These are phyloP conservation scores for Cerceris rybyensis DNA, from an alignment of 2,888 invertebrate genomes.

Conservation along the genomic window DNA sequence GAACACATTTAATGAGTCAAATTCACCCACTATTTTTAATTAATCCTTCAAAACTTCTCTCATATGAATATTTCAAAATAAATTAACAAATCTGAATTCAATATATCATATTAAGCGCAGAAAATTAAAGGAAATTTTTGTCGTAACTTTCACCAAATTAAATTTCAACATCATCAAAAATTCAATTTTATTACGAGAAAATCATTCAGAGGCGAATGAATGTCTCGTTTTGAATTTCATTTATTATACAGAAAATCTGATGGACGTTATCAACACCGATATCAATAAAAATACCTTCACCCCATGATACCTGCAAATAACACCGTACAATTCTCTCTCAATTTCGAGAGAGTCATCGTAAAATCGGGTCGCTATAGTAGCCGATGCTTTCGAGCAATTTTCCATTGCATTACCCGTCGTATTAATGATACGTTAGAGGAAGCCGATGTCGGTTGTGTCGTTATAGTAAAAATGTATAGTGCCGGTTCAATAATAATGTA, in stretches of 20 bases:
- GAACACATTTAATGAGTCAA: too few relatives aligned
- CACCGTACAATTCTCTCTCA: not conserved
- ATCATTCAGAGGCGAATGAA: not conserved
- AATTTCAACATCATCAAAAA: too few relatives aligned
- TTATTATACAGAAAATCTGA: not conserved
- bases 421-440: conserved; percentile 13
- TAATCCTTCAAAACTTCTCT: too few relatives aligned
- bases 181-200: too few relatives aligned
- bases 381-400: conserved; percentile 20
- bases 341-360: not conserved
- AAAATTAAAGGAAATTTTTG: too few relatives aligned
- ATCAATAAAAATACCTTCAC: not conserved
- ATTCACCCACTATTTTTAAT: too few relatives aligned
- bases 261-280: not conserved
- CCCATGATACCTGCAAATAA: not conserved
- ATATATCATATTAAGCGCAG: too few relatives aligned
- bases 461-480: conserved; percentile 43
- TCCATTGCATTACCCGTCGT: conserved; percentile 9
- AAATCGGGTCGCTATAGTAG: not conserved
- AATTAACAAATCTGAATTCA: too few relatives aligned
- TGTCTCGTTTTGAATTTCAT: not conserved
- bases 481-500: conserved; percentile 32
- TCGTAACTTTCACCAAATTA: too few relatives aligned
- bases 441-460: conserved; percentile 7
- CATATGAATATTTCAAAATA: too few relatives aligned